Conservation (phyloP, 2,797 vertebrate species). For the Xenops minutus region DNA sequence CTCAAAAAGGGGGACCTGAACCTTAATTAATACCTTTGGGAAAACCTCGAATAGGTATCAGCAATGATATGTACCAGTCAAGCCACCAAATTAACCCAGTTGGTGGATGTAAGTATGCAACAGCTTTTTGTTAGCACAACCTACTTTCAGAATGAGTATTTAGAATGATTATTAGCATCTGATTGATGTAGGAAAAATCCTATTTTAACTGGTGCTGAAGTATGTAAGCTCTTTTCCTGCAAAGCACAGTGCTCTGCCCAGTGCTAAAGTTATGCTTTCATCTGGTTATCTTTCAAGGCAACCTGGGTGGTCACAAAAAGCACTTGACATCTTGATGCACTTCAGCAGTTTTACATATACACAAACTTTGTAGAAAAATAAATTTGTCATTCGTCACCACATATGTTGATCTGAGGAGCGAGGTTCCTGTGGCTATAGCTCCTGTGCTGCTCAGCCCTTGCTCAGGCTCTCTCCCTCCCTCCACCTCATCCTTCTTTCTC, state of each 20-base stretch:
- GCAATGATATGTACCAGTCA: not conserved
- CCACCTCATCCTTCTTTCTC: not conserved
- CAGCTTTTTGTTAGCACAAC: constrained; percentile 18
- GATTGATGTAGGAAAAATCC: constrained; percentile 51
- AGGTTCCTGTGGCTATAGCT: constrained; percentile 72
- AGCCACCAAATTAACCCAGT: not conserved
- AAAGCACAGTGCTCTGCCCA: constrained; percentile 69
- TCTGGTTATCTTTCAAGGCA: constrained; percentile 99
- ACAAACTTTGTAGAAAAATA: constrained; percentile 99
- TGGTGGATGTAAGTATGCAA: not conserved
- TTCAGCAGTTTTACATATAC: constrained; percentile 99
- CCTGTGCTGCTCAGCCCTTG: constrained; percentile 74
- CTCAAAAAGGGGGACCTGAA: not conserved
- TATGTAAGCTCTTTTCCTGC: constrained; percentile 49
- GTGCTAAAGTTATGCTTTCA: constrained; percentile 91
- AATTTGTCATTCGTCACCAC: constrained; percentile 99
- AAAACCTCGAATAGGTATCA: not conserved
- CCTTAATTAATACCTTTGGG: not conserved
- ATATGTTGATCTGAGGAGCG: constrained; percentile 92
- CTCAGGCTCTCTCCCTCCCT: not conserved
- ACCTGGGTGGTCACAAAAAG: constrained; percentile 99
- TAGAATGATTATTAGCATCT: constrained; percentile 65
- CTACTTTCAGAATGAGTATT: constrained; percentile 54
- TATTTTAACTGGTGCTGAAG: constrained; percentile 6
- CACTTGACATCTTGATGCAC: constrained; percentile 99